Evolutionary conservation across 2,797 vertebrate species (phyloP).

Genomic region (Ctenochaetus hawaiiensis): DNA sequence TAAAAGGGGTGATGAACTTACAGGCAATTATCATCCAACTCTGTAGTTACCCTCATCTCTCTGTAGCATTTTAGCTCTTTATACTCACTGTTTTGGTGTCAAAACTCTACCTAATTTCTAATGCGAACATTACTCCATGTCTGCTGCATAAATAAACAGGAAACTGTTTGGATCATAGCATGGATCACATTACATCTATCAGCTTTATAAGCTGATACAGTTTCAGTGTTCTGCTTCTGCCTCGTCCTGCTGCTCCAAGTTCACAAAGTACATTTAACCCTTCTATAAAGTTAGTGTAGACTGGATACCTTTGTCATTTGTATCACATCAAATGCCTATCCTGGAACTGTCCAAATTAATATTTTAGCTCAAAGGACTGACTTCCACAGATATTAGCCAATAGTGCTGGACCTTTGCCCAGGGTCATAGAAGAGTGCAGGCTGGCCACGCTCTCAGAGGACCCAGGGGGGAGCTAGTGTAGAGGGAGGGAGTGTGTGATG

Average conservation of each 20-base stretch:
- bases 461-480: slow-evolving; percentile 29
- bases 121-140: background rate
- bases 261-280: background rate
- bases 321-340: slow-evolving; percentile 15
- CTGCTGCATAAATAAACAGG: background rate
- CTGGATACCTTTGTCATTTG: slow-evolving; percentile 15
- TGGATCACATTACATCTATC: background rate
- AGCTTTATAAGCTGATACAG: background rate
- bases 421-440: slow-evolving; percentile 64
- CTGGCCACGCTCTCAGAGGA: slow-evolving; percentile 54
- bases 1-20: background rate
- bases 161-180: background rate
- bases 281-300: background rate
- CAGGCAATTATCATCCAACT: background rate
- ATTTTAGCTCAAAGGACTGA: slow-evolving; percentile 65
- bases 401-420: slow-evolving; percentile 51
- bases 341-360: slow-evolving; percentile 56
- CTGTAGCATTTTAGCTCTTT: background rate
- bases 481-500: slow-evolving; percentile 57
- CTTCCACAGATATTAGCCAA: slow-evolving; percentile 60
- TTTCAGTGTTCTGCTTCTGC: background rate
- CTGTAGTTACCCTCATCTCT: background rate
- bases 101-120: background rate
- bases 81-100: background rate
- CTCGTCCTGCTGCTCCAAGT: background rate